Evolutionary conservation across 2,113 vertebrate species (phyloP), one percentile per base, ranked within the genome.

Genomic region (Callithrix jacchus): DNA sequence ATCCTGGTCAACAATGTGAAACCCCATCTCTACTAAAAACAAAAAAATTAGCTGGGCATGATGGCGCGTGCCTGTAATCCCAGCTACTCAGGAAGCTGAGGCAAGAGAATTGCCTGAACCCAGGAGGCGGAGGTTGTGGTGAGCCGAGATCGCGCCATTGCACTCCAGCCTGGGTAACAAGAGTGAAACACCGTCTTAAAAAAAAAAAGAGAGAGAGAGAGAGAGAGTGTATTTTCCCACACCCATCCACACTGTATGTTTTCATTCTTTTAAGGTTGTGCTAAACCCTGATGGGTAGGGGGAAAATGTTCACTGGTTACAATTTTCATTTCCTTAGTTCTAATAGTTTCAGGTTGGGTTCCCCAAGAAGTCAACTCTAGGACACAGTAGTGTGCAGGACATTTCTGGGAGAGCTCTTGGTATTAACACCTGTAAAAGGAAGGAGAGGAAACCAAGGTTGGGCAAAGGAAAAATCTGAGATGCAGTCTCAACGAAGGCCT

Each of bases 231-330:
- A 56, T 42, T 89, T 25, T n/a, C 61, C 56, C 11, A 56, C 21
- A 42, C 40, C 56, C 40, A 37, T 37, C n/a, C 58, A 27, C 47
- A 10, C 21, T 35, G 12, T 56, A 66, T 79, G 49, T 79, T 94
- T 93, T 96, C 42, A 66, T 4, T 92, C 70, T 89, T 95, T 96
- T 86, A 93, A 94, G 70, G 4, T 84, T 81, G 23, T 82, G n/a
- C 83, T 92, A 87, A 87, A 92, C 1, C 2, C n/a, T 76, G 16
- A 89, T 45, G 17, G 6, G 52, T 45, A 9, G 5, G 9, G 10
- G 0, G 1, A 21, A 32, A 52, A 32, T 0, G 8, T 70, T 89
- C n/a, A 74, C 83, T 93, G 52, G 73, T n/a, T 70, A 35, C 6
- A 58, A 5, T 49, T 89, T 64, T 96, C 47, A 54, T 83, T 92